phyloP scores from a whole-genome alignment of 2,113 vertebrate species.

The Seriola dumerili region DNA sequence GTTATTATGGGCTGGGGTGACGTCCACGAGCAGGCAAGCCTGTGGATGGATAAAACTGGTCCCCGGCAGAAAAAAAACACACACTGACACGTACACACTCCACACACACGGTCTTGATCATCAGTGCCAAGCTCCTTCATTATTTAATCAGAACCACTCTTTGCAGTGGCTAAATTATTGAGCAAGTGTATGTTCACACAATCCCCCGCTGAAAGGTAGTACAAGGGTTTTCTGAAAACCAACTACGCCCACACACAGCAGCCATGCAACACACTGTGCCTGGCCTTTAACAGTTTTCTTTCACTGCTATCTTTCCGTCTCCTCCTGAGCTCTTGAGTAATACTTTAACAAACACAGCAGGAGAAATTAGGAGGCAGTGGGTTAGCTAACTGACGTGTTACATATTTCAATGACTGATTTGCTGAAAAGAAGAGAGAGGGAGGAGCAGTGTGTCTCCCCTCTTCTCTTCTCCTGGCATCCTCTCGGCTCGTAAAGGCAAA shows the following conservation, averaged over 20 bases:
- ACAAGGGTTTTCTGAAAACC: slow-evolving; percentile 74
- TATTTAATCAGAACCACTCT: slow-evolving; percentile 85
- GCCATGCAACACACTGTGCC: slow-evolving; percentile 25
- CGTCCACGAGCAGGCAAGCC: slow-evolving; percentile 45
- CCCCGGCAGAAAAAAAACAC: neutral
- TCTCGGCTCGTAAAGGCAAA: slow-evolving; percentile 55
- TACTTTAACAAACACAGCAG: slow-evolving; percentile 31
- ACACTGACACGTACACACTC: slow-evolving; percentile 32
- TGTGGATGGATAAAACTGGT: slow-evolving; percentile 45
- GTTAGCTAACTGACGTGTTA: slow-evolving; percentile 41
- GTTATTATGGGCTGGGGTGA: slow-evolving; percentile 40
- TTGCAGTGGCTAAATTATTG: slow-evolving; percentile 82
- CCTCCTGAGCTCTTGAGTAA: slow-evolving; percentile 38
- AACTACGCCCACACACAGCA: slow-evolving; percentile 54
- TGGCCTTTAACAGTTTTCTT: slow-evolving; percentile 34
- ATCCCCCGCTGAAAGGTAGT: slow-evolving; percentile 79
- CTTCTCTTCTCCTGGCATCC: slow-evolving; percentile 44
- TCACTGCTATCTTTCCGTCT: slow-evolving; percentile 14
- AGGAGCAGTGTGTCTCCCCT: slow-evolving; percentile 29
- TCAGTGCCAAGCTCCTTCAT: slow-evolving; percentile 78
- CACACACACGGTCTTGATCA: slow-evolving; percentile 67
- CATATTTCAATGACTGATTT: slow-evolving; percentile 52
- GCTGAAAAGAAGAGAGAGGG: slow-evolving; percentile 31
- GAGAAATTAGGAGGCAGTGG: slow-evolving; percentile 37
- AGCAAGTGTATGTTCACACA: slow-evolving; percentile 83